Percentiles rank a stretch among this genome's conserved stretches.
phyloP scores from a whole-genome alignment of 2,797 vertebrate species.

The Malurus splendens region DNA sequence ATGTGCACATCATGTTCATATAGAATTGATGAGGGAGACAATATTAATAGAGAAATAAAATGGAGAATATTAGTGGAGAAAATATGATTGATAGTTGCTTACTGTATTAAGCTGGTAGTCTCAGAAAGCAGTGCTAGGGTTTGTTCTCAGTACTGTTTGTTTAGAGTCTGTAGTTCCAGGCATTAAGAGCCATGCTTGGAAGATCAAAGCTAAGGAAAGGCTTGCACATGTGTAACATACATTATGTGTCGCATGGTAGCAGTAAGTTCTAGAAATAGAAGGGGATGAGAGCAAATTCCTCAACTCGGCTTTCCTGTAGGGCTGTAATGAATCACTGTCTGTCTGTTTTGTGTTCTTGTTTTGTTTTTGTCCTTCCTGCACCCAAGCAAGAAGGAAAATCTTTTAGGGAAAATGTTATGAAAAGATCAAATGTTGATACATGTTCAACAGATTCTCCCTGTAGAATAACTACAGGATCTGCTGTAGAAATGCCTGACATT shows the following conservation, averaged over 20 bases:
- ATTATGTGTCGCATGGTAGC: neutral
- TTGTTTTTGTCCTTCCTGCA: slow-evolving; percentile 26
- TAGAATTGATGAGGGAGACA: neutral
- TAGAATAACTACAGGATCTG: neutral
- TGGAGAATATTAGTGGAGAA: neutral
- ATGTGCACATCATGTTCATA: neutral
- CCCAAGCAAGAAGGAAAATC: neutral
- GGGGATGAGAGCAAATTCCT: neutral
- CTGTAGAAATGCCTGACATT: neutral
- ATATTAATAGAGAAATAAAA: too few relatives aligned
- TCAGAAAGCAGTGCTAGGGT: neutral
- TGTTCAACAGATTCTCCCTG: neutral
- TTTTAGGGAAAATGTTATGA: neutral
- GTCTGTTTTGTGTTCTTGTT: neutral
- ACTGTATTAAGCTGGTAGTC: neutral
- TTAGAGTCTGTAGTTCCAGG: neutral
- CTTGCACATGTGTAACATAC: neutral
- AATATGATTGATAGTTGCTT: neutral
- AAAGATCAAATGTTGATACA: neutral
- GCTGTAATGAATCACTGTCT: slow-evolving; percentile 12
- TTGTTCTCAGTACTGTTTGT: neutral
- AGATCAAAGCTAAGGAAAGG: neutral
- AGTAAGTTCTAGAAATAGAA: slow-evolving; percentile 14
- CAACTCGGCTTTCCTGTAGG: neutral
- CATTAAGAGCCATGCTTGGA: neutral